Conservation (phyloP, 92 coral and sea anemone genomes). For the Chrysogorgia sp. region DNA sequence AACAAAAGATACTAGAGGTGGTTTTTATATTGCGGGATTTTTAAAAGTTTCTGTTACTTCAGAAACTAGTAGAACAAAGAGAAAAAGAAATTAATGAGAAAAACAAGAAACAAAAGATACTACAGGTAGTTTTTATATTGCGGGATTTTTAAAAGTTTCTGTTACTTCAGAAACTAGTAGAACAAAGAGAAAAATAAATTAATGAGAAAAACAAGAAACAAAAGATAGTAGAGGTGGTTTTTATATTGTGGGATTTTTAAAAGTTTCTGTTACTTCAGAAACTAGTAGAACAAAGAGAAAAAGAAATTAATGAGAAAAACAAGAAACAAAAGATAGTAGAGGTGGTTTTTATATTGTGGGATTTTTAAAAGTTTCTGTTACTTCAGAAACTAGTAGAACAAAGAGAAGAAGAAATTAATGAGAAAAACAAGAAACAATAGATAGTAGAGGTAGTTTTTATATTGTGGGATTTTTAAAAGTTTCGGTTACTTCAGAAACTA, state of each 20-base stretch:
- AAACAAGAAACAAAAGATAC: constrained; percentile 72
- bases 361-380: constrained; percentile 89
- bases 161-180: constrained; percentile 76
- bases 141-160: constrained; percentile 94
- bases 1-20: constrained; percentile 82
- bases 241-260: constrained; percentile 91
- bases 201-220: constrained; percentile 65
- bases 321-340: constrained; percentile 78
- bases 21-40: constrained; percentile 92
- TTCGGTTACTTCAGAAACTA: constrained; percentile 80
- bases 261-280: constrained; percentile 88
- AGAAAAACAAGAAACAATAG: constrained; percentile 63
- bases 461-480: constrained; percentile 92
- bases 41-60: constrained; percentile 90
- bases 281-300: constrained; percentile 57
- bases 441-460: constrained; percentile 94
- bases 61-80: constrained; percentile 64
- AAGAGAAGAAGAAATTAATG: constrained; percentile 52
- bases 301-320: constrained; percentile 48
- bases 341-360: constrained; percentile 91
- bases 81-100: constrained; percentile 51
- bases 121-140: constrained; percentile 89
- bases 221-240: constrained; percentile 86
- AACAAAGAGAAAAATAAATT: constrained; percentile 43
- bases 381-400: constrained; percentile 72